These are phyloP conservation scores for Saguinus imperator DNA, from an alignment of 2,113 vertebrate species.

Conservation along the genomic window DNA sequence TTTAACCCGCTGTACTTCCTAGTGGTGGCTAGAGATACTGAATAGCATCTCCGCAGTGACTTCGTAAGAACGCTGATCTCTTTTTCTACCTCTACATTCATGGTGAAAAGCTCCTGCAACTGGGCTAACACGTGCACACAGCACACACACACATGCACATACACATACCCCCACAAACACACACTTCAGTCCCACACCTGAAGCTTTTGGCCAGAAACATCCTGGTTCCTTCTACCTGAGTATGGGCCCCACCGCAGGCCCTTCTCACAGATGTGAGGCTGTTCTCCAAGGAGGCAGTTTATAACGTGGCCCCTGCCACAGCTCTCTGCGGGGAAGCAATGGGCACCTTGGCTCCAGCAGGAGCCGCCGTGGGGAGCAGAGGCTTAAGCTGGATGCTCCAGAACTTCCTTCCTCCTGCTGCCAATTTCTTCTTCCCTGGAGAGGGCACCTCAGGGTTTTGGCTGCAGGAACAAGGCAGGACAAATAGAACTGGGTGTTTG, in stretches of 20 bases:
- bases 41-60: fast-evolving
- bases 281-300: neutral
- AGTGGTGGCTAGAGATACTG: neutral
- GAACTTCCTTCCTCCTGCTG: neutral
- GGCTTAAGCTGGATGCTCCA: neutral
- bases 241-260: neutral
- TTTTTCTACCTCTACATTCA: neutral
- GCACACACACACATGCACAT: neutral
- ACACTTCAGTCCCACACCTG: neutral
- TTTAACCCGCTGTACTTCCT: neutral
- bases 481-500: neutral
- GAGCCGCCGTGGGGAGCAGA: neutral
- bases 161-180: neutral
- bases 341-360: too few species aligned
- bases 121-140: neutral
- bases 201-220: neutral
- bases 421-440: too few species aligned
- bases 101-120: neutral
- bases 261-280: neutral
- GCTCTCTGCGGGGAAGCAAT: neutral
- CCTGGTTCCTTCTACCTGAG: fast-evolving
- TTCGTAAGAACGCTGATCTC: neutral
- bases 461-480: neutral
- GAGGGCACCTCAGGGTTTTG: neutral
- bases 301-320: neutral